Percentiles rank a stretch among this genome's conserved stretches.
Conservation (phyloP, 2,888 invertebrate genomes). For the Andrena fulva region DNA sequence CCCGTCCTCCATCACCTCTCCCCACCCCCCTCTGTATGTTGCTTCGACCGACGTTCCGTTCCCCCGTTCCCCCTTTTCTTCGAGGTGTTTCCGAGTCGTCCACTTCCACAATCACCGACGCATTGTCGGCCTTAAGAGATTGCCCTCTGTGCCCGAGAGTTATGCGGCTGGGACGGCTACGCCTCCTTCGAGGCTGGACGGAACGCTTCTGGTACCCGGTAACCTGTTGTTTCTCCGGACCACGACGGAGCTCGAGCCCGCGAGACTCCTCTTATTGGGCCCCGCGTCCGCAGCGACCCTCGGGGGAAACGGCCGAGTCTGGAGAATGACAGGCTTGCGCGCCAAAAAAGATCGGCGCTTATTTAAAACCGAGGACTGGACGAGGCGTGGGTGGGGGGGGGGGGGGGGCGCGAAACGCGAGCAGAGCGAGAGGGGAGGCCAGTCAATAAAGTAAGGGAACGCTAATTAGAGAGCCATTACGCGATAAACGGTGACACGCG, state of each 20-base stretch:
- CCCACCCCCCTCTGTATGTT: neutral
- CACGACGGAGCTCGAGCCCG: neutral
- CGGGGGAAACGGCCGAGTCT: conserved; percentile 19
- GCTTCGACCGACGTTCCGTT: neutral
- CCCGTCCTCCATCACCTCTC: neutral
- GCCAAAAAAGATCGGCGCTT: conserved; percentile 16
- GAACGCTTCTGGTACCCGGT: conserved; percentile 68
- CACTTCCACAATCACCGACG: conserved; percentile 77
- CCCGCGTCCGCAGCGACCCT: conserved; percentile 6
- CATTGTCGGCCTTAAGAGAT: conserved; percentile 79
- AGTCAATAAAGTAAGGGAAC: conserved; percentile 77
- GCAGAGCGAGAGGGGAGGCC: conserved; percentile 28
- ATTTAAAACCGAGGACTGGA: neutral
- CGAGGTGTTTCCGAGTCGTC: conserved; percentile 21
- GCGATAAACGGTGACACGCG: conserved; percentile 83
- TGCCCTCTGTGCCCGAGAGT: conserved; percentile 71
- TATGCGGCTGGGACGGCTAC: conserved; percentile 66
- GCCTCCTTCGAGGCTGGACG: conserved; percentile 58
- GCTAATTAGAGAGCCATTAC: conserved; percentile 84
- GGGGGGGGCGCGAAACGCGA: neutral
- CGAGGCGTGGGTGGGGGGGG: too few relatives aligned
- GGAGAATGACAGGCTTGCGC: conserved; percentile 34
- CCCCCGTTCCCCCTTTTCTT: neutral
- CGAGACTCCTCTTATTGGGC: conserved; percentile 14
- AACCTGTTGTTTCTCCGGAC: conserved; percentile 62